Base-by-base conservation (phyloP, 2,888 invertebrate species). In the Chaetoderma sp. region DNA sequence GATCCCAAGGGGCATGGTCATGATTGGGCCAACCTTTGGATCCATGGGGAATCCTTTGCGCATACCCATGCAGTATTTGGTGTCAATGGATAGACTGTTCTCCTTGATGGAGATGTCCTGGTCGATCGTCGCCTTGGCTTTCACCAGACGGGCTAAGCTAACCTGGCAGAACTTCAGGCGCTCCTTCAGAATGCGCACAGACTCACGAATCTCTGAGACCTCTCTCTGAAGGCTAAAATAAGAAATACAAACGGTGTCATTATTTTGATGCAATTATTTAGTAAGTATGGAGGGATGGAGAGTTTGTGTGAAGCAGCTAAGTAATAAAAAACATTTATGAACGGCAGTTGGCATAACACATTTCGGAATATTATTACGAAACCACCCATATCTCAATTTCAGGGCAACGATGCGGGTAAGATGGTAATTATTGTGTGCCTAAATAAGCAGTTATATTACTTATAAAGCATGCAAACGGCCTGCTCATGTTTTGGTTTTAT, bases 61-160 rank as follows among this genome's bases (percentile, higher is more conserved):
- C 81, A 96, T 90, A 2, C 95, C 95, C 90, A 94, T 92, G 86
- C 96, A 96, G 88, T 95, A 95, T 87, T 96, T 95, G 70, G 94
- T 89, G 88, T 97, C 96, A 72, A 96, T 95, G 86, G 94, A 94
- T 68, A 96, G 89, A 13, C 95, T 92, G 82, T 95, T 94, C 71
- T 93, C 91, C 89, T 97, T 97, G 83, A 92, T 90, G 57, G 92
- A 91, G 68, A 94, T 88, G 88, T 97, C 96, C 44, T 92, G 91
- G 87, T 97, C 96, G 52, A 97, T 89, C 44, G 91, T 91, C 2
- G 93, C 91, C 78, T 94, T 90, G 10, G 94, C 94, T 82, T 93
- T 93, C 57, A 96, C 88, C 76, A 97, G 88, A 30, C 85, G 73
- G 30, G 83, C 83, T 65, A 86, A 73, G 42, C 83, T 79, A 63